Conservation (phyloP, 2,888 invertebrate genomes). For the Polymixis flavicincta region DNA sequence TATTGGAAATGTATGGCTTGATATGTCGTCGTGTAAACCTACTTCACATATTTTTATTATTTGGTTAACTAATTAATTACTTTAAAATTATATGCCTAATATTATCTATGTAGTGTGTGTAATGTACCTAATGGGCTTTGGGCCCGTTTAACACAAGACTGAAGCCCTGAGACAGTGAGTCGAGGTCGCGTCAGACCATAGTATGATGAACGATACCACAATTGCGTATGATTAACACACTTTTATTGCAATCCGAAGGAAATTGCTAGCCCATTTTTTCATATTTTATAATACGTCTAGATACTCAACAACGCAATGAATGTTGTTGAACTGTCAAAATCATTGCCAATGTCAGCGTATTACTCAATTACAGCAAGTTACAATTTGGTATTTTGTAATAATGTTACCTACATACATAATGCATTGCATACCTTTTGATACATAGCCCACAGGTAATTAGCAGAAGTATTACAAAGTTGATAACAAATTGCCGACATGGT, state of each 20-base stretch:
- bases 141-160: background rate
- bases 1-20: too few relatives aligned
- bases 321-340: background rate
- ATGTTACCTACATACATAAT: background rate
- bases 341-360: background rate
- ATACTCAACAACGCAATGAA: background rate
- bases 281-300: background rate
- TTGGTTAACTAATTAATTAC: background rate
- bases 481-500: background rate
- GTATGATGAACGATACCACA: background rate
- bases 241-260: background rate
- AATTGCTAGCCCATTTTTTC: background rate
- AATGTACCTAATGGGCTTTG: background rate
- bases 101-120: background rate
- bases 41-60: background rate
- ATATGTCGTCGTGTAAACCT: too few relatives aligned
- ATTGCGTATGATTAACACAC: background rate
- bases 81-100: background rate
- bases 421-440: conserved; percentile 11
- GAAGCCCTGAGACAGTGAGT: background rate
- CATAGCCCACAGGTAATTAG: conserved; percentile 8
- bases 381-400: background rate
- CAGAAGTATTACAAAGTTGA: conserved; percentile 23
- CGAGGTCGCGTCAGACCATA: background rate
- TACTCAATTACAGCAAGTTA: background rate